These are phyloP conservation scores for Melanerpes formicivorus DNA, from an alignment of 2,113 vertebrate genomes.

Conservation along the genomic window DNA sequence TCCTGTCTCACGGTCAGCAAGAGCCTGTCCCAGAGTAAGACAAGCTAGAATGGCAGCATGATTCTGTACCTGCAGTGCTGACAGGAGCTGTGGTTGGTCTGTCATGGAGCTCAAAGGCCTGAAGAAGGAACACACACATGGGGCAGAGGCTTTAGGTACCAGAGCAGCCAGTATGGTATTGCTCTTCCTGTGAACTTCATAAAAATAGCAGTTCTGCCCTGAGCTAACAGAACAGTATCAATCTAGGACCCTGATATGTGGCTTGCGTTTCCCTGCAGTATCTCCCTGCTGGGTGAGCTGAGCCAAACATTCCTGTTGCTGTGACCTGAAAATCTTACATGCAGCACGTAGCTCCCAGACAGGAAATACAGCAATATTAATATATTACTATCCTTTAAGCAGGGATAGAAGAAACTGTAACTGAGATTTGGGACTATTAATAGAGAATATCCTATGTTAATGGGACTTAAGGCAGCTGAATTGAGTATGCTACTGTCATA, in stretches of 20 bases:
- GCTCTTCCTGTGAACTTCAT: not conserved
- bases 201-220: rapidly evolving
- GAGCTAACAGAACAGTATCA: rapidly evolving
- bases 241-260: rapidly evolving
- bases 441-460: not conserved
- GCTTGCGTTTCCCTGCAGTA: not conserved
- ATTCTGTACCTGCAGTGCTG: not conserved
- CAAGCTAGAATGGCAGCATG: rapidly evolving
- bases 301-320: rapidly evolving
- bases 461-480: not conserved
- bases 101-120: not conserved
- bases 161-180: rapidly evolving
- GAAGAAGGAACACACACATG: rapidly evolving
- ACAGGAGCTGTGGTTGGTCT: not conserved
- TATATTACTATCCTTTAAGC: not conserved
- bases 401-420: not conserved
- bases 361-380: not conserved
- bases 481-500: not conserved
- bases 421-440: not conserved
- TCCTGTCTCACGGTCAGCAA: rapidly evolving
- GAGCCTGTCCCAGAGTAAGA: rapidly evolving
- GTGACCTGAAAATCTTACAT: not conserved
- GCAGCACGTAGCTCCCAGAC: not conserved
- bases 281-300: rapidly evolving
- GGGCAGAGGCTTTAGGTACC: not conserved